Base-by-base conservation (phyloP, 2,113 vertebrate species). In the Sorex araneus region DNA sequence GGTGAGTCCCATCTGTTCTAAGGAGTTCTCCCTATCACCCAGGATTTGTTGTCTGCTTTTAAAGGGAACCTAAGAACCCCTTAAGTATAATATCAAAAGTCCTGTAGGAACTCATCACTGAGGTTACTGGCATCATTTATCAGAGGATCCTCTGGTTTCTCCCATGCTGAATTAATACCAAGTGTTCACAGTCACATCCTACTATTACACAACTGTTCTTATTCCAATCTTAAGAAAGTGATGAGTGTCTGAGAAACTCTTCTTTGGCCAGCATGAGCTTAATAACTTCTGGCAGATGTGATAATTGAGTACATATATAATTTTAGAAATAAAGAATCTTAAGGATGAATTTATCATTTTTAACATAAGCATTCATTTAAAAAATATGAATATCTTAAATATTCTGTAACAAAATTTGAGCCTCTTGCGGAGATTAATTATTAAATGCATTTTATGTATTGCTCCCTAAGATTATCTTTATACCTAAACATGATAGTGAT, bases 81-180 rank as follows among this genome's bases (percentile, higher is more conserved):
- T 94, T 25, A 87, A 94, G 97, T 96, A 80, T 43, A 95, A 84
- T 76, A 88, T 40, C 54, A 94, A 30, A 94, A 84, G 75, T 89
- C 23, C 30, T 60, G 89, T 76, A 89, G 0, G 0, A 63, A 47
- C 18, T 6, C 30, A 79, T 83, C 15, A 1, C 19, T 71, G 19
- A 75, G 91, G 19, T 82, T 92, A 91, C 95, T 91, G 89, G 82
- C 88, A 89, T 95, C 95, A 96, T 27, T 90, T 60, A 89, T 93
- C n/a, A 93, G 92, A 97, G 75, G 30, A 77, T 1, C 5, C 77
- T 16, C 90, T 84, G 15, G 12, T n/a, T 71, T 34, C 67, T 67
- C 76, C 7, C 2, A 34, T 36, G 28, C 50, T 50, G 21, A 74
- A 57, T 91, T 75, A 78, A 5, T 23, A 47, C 43, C 7, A 66